Evolutionary conservation across 2,797 vertebrate genomes (phyloP).

Genomic region (Lates japonicus): DNA sequence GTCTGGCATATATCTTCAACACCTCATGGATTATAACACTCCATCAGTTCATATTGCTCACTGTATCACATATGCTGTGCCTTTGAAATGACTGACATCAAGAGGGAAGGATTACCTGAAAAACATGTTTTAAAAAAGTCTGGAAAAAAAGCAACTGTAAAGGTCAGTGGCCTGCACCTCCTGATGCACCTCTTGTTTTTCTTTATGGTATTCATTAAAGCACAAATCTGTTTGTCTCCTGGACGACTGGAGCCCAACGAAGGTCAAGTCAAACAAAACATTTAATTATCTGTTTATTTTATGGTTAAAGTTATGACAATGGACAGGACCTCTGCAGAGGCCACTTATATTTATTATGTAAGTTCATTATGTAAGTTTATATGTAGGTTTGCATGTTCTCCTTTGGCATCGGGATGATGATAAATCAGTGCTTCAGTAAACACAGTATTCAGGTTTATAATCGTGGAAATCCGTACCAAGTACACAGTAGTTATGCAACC

Average conservation of each 20-base stretch:
- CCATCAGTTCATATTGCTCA: background rate
- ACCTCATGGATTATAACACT: constrained; percentile 24
- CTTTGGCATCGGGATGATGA: constrained; percentile 20
- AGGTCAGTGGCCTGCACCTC: background rate
- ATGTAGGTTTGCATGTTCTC: constrained; percentile 46
- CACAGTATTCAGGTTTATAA: constrained; percentile 58
- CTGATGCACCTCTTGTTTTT: constrained; percentile 11
- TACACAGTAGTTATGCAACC: constrained; percentile 55
- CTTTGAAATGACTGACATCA: background rate
- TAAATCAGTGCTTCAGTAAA: constrained; percentile 65
- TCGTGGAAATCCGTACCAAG: constrained; percentile 19
- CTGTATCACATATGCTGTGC: background rate
- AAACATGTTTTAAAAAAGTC: background rate
- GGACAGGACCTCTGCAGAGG: constrained; percentile 27
- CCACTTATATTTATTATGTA: background rate
- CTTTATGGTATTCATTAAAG: constrained; percentile 10
- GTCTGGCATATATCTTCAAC: constrained; percentile 46
- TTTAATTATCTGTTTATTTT: constrained; percentile 58
- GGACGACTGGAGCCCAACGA: constrained; percentile 8
- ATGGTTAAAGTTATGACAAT: constrained; percentile 35
- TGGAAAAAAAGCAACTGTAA: background rate
- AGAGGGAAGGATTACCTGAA: constrained; percentile 1
- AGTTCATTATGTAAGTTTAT: constrained; percentile 65
- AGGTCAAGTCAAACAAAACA: constrained; percentile 39
- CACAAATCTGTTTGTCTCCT: constrained; percentile 15